Evolutionary conservation across 35 echinoderm and acorn worm genomes (phyloP).

Genomic region (Nesometra sesokonis): DNA sequence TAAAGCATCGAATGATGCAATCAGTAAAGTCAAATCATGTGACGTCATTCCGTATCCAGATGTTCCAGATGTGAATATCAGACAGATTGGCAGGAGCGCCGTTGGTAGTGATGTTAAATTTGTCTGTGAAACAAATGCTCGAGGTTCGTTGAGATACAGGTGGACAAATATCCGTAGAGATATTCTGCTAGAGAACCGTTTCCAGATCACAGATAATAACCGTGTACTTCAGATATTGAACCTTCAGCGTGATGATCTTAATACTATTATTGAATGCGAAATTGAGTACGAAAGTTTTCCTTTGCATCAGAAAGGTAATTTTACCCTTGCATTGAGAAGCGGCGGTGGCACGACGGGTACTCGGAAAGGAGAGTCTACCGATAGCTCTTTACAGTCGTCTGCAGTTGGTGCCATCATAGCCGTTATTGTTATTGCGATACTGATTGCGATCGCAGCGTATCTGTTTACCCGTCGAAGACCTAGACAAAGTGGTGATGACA

Average conservation of each 20-base stretch:
- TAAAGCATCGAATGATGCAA: neutral
- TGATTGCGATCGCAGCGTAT: neutral
- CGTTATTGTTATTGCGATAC: neutral
- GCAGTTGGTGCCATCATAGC: neutral
- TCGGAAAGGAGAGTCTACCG: neutral
- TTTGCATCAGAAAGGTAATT: neutral
- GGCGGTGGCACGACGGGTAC: neutral
- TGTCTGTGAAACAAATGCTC: neutral
- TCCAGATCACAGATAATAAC: neutral
- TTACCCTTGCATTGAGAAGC: neutral
- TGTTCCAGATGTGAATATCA: neutral
- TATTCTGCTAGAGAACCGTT: neutral
- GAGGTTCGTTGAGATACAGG: neutral
- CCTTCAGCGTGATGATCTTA: neutral
- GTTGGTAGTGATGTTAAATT: neutral
- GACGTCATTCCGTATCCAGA: neutral
- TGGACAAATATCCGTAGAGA: neutral
- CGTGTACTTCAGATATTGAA: neutral
- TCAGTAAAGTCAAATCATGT: neutral
- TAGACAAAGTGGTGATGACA: neutral
- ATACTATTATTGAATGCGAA: neutral
- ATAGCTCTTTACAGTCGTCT: neutral
- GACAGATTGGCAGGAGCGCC: neutral
- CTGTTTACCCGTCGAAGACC: neutral
- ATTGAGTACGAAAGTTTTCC: neutral